Percentiles rank a stretch among this genome's conserved stretches.
phyloP scores from a whole-genome alignment of 2,113 vertebrate species.

The Poeciliopsis occidentalis region DNA sequence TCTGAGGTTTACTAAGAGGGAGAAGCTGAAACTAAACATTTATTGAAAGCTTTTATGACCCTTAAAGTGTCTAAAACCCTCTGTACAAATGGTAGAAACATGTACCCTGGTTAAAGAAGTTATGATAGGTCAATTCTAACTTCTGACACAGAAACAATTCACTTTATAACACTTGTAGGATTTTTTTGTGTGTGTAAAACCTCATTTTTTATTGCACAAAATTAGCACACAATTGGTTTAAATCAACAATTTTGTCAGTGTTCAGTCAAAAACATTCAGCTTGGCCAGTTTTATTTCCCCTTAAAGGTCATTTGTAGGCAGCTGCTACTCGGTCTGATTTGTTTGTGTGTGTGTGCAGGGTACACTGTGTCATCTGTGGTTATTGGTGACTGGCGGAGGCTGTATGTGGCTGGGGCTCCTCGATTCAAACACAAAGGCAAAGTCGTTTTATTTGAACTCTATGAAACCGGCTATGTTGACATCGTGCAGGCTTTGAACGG shows the following conservation, averaged over 20 bases:
- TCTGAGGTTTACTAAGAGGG: not conserved
- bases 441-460: constrained; percentile 90
- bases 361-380: constrained; percentile 91
- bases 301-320: not conserved
- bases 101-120: no score
- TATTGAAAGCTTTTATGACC: not conserved
- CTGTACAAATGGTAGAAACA: no score
- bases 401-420: constrained; percentile 91
- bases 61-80: no score
- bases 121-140: no score
- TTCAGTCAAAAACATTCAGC: not conserved
- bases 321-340: not conserved
- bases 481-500: constrained; percentile 89
- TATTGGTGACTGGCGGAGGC: constrained; percentile 77
- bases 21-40: not conserved
- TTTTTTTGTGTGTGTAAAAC: not conserved
- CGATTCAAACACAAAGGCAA: constrained; percentile 97
- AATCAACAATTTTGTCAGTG: not conserved
- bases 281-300: not conserved
- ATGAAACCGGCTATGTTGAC: constrained; percentile 73
- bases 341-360: constrained; percentile 74
- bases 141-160: no score
- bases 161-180: no score
- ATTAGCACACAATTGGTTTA: not conserved
- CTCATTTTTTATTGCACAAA: not conserved